Percentiles rank a stretch among this genome's conserved stretches.
These are phyloP conservation scores for Battus philenor DNA, from an alignment of 1,140 invertebrate genomes.

Conservation along the genomic window DNA sequence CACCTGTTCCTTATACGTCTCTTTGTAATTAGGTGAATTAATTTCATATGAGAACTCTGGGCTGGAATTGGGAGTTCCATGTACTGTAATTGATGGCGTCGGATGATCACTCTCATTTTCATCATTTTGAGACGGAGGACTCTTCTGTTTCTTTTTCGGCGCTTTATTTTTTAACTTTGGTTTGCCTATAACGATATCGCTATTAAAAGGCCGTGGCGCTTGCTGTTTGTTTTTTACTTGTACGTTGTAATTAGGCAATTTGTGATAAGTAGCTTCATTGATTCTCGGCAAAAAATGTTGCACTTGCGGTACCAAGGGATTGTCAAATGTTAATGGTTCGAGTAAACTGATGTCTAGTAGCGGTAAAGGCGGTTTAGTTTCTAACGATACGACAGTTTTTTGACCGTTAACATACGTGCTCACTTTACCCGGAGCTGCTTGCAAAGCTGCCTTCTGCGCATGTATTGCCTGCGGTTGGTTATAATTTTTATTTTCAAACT, in stretches of 20 bases:
- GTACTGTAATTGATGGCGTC: slow-evolving; percentile 28
- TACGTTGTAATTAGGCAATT: slow-evolving; percentile 35
- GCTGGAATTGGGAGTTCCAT: slow-evolving; percentile 32
- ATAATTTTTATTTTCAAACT: slow-evolving; percentile 19
- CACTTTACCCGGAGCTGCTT: slow-evolving; percentile 37
- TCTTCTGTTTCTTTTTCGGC: slow-evolving; percentile 44
- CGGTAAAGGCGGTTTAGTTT: slow-evolving; percentile 53
- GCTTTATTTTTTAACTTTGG: slow-evolving; percentile 33
- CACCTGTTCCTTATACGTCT: slow-evolving; percentile 52
- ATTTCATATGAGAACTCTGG: slow-evolving; percentile 54
- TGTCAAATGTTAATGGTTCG: slow-evolving; percentile 59
- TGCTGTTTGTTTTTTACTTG: slow-evolving; percentile 37
- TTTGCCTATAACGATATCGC: slow-evolving; percentile 29
- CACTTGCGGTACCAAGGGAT: slow-evolving; percentile 65
- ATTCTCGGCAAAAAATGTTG: slow-evolving; percentile 65
- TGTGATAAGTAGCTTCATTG: slow-evolving; percentile 46
- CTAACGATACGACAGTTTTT: slow-evolving; percentile 43
- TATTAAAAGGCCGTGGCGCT: slow-evolving; percentile 49
- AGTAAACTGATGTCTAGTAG: slow-evolving; percentile 55
- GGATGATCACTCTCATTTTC: slow-evolving; percentile 22
- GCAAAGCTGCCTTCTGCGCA: slow-evolving; percentile 24
- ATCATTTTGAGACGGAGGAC: slow-evolving; percentile 23
- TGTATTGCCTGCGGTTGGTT: slow-evolving; percentile 22
- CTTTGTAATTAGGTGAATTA: slow-evolving; percentile 55
- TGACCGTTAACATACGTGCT: slow-evolving; percentile 46